phyloP scores from a whole-genome alignment of 2,888 invertebrate genomes.

The Amaurobius ferox region DNA sequence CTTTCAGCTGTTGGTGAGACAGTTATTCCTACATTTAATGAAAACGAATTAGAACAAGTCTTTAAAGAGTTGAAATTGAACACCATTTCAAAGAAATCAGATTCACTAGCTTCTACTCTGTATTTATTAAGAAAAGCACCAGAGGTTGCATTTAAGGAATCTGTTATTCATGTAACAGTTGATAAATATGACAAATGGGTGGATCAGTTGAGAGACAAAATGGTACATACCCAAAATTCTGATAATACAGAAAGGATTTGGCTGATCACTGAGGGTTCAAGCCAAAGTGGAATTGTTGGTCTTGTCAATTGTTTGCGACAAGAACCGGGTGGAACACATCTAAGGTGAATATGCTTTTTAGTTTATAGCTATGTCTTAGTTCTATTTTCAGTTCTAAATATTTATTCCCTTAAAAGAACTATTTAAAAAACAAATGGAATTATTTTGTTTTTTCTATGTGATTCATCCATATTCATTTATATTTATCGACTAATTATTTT shows the following conservation, averaged over 20 bases:
- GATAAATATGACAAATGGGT: slow-evolving; percentile 82
- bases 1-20: slow-evolving; percentile 71
- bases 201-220: slow-evolving; percentile 85
- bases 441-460: no score
- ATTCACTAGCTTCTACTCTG: slow-evolving; percentile 80
- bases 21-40: slow-evolving; percentile 34
- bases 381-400: no score
- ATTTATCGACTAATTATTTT: not conserved
- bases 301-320: slow-evolving; percentile 92
- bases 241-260: slow-evolving; percentile 79
- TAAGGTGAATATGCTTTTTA: slow-evolving; percentile 80
- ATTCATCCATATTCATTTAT: no score
- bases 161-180: slow-evolving; percentile 64
- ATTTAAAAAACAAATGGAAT: no score
- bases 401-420: no score
- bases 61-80: slow-evolving; percentile 70
- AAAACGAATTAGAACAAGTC: slow-evolving; percentile 68
- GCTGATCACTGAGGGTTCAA: slow-evolving; percentile 84
- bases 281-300: slow-evolving; percentile 88
- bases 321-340: slow-evolving; percentile 89
- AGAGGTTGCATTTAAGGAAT: slow-evolving; percentile 35
- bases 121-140: slow-evolving; percentile 82
- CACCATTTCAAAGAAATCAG: slow-evolving; percentile 80
- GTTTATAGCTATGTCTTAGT: no score
- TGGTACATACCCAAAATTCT: slow-evolving; percentile 83